These are phyloP conservation scores for Empis stercorea DNA, from an alignment of 2,888 invertebrate genomes.

Conservation along the genomic window DNA sequence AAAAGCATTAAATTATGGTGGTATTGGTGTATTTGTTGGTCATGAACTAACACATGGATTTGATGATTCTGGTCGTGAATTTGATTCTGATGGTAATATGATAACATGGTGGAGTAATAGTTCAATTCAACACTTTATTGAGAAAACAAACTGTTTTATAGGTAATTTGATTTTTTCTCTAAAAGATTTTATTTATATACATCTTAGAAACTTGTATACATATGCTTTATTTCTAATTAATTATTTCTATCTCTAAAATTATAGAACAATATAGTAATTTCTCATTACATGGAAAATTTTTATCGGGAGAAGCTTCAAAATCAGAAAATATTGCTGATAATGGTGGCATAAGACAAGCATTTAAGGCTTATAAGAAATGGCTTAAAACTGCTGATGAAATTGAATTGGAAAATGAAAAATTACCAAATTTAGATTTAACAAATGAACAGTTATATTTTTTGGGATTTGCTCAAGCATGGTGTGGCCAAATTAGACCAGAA, in stretches of 20 bases:
- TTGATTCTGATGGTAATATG: constrained; percentile 15
- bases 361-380: constrained; percentile 16
- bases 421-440: constrained; percentile 14
- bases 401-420: constrained; percentile 19
- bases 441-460: constrained; percentile 17
- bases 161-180: too few species aligned
- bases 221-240: too few species aligned
- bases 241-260: too few species aligned
- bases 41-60: constrained; percentile 20
- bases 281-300: constrained; percentile 13
- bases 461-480: constrained; percentile 17
- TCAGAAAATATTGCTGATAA: constrained; percentile 18
- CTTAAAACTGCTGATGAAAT: constrained; percentile 45
- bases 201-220: too few species aligned
- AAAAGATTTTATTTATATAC: too few species aligned
- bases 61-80: constrained; percentile 15
- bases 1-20: constrained; percentile 28
- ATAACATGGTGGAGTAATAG: constrained; percentile 16
- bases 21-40: constrained; percentile 18
- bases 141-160: constrained; percentile 15
- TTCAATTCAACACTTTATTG: constrained; percentile 12
- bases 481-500: constrained; percentile 13
- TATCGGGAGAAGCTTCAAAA: constrained; percentile 11
- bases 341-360: constrained; percentile 16
- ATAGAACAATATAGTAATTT: constrained; percentile 16